phyloP scores from a whole-genome alignment of 2,888 invertebrate genomes.

The Diaphora mendica region DNA sequence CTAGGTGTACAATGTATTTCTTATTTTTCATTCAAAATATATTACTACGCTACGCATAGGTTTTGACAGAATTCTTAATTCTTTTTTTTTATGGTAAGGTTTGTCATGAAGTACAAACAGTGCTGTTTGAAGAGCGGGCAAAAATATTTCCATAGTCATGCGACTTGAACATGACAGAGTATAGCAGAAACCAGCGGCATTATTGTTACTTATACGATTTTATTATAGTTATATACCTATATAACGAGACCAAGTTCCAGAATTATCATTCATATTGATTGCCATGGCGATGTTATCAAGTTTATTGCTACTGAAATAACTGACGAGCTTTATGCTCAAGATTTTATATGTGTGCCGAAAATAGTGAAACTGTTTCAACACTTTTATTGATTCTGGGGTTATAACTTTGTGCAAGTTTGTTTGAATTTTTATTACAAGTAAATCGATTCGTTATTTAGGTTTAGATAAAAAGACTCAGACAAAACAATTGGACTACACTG shows the following conservation, averaged over 20 bases:
- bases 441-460: neutral
- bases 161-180: neutral
- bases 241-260: neutral
- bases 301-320: slow-evolving; percentile 7
- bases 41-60: no score
- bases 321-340: neutral
- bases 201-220: neutral
- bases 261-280: slow-evolving; percentile 12
- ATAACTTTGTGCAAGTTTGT: slow-evolving; percentile 9
- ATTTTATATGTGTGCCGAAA: slow-evolving; percentile 27
- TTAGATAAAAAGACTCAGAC: neutral
- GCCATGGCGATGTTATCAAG: neutral
- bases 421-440: neutral
- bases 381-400: slow-evolving; percentile 34
- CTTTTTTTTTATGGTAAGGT: no score
- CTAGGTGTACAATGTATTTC: no score
- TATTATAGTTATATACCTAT: neutral
- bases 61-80: no score
- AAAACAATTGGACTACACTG: neutral
- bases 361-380: slow-evolving; percentile 18
- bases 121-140: neutral
- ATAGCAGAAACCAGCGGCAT: neutral
- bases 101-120: neutral
- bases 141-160: neutral
- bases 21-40: no score